phyloP scores from a whole-genome alignment of 2,797 vertebrate species.

The Oryzias sinensis region DNA sequence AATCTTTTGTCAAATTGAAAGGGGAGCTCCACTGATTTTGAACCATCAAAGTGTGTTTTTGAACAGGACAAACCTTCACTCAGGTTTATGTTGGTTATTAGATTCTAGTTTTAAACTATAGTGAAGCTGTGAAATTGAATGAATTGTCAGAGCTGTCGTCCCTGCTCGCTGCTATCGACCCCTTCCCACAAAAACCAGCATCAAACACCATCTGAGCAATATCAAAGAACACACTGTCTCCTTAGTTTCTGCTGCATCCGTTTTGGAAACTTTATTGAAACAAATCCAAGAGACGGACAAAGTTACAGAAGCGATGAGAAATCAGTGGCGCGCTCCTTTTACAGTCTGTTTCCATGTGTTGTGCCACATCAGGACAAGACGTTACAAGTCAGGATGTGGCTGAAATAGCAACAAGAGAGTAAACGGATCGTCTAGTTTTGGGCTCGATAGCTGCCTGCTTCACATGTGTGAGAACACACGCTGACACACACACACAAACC shows the following conservation, averaged over 20 bases:
- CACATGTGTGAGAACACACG: slow-evolving; percentile 15
- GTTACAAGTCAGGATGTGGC: slow-evolving; percentile 21
- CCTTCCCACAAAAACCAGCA: too few species aligned
- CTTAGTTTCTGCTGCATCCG: not conserved
- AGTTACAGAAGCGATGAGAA: slow-evolving; percentile 5
- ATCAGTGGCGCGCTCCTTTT: slow-evolving; percentile 16
- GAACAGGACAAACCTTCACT: not conserved
- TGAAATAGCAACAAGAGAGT: slow-evolving; percentile 28
- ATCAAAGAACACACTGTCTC: not conserved
- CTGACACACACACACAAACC: slow-evolving; percentile 32
- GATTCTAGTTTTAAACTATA: too few species aligned
- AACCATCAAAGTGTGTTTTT: slow-evolving; percentile 2
- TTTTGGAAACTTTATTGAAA: not conserved
- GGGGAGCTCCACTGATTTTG: slow-evolving; percentile 24
- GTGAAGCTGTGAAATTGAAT: too few species aligned
- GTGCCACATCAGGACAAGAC: slow-evolving; percentile 21
- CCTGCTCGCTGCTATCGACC: too few species aligned
- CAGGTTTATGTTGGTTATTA: not conserved
- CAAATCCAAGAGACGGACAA: not conserved
- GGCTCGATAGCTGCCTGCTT: slow-evolving; percentile 49
- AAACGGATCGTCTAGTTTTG: slow-evolving; percentile 8
- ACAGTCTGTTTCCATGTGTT: slow-evolving; percentile 13
- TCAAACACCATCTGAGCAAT: too few species aligned
- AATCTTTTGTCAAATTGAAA: slow-evolving; percentile 7
- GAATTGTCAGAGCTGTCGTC: too few species aligned